Evolutionary conservation across 2,797 vertebrate species (phyloP), one percentile per base, ranked within the genome.

Genomic region (Sebastes oblongus): DNA sequence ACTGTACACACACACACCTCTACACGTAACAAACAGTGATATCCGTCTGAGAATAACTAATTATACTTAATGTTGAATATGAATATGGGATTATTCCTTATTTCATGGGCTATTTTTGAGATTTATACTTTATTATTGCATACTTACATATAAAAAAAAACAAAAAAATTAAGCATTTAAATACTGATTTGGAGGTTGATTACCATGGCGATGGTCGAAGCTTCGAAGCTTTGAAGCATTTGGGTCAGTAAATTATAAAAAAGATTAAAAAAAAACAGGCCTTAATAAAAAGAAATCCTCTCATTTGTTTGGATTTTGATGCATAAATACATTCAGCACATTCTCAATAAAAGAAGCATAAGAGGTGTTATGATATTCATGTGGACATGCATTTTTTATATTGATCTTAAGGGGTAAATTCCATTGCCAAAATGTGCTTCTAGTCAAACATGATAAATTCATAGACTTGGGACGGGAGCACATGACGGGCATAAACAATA

Each of bases 371-470:
- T 58, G 67, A 75, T 73, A 77, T 78, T 86, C 61, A 81, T 58
- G 69, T 24, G 42, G 84, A 78, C 80, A 78, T 84, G 64, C 70
- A 65, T 79, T 77, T 77, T 75, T 83, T 69, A 73, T 77, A 85
- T 27, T 82, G 61, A 80, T 82, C 71, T 83, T 80, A 82, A 59
- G 80, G 81, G 73, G 32, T 52, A 56, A 22, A 39, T 50, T 70
- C 59, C 25, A 80, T 42, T 68, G 78, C 72, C 80, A 82, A 79
- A 82, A 73, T 74, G 1, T 58, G 84, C 77, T 83, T 71, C 74
- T 59, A 70, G 76, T 88, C 59, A 80, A 84, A 82, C 42, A 82
- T 68, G 75, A 85, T 77, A 73, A 75, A 86, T 88, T 87, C 61
- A 81, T 81, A 60, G 39, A 72, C 59, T 80, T 52, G 65, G 54